Conservation (phyloP, 2,888 invertebrate genomes). For the Tetrapedia diversipes region DNA sequence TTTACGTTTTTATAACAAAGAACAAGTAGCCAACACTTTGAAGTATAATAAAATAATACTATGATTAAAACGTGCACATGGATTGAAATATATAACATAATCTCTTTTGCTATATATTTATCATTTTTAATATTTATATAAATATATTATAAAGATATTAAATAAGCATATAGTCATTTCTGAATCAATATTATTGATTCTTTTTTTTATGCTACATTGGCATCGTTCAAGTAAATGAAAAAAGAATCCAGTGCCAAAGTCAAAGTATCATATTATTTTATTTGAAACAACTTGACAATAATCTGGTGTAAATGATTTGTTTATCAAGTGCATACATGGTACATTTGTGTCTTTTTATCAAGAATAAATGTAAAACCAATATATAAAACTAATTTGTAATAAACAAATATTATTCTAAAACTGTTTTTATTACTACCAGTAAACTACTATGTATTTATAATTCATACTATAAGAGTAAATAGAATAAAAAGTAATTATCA, state of each 20-base stretch:
- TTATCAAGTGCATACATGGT: conserved; percentile 62
- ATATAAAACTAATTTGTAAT: conserved; percentile 73
- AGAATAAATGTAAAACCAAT: conserved; percentile 64
- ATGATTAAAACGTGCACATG: conserved; percentile 73
- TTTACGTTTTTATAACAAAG: conserved; percentile 25
- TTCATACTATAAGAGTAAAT: conserved; percentile 5
- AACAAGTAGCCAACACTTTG: conserved; percentile 20
- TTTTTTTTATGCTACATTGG: conserved; percentile 53
- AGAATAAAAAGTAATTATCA: conserved; percentile 15
- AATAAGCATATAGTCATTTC: conserved; percentile 56
- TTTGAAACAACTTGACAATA: conserved; percentile 76
- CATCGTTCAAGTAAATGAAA: conserved; percentile 48
- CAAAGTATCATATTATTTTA: conserved; percentile 67
- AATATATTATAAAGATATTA: conserved; percentile 46
- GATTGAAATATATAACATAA: conserved; percentile 47
- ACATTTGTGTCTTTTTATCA: conserved; percentile 69
- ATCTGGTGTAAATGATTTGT: conserved; percentile 73
- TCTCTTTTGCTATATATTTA: conserved; percentile 42
- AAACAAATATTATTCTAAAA: conserved; percentile 71
- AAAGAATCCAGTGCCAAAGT: conserved; percentile 80
- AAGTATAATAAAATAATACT: conserved; percentile 63
- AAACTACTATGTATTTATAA: conserved; percentile 33
- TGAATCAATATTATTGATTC: conserved; percentile 43
- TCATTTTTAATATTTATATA: conserved; percentile 42
- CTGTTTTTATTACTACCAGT: conserved; percentile 44